Conservation (phyloP, 2,888 invertebrate species). For the Monochamus alternatus region DNA sequence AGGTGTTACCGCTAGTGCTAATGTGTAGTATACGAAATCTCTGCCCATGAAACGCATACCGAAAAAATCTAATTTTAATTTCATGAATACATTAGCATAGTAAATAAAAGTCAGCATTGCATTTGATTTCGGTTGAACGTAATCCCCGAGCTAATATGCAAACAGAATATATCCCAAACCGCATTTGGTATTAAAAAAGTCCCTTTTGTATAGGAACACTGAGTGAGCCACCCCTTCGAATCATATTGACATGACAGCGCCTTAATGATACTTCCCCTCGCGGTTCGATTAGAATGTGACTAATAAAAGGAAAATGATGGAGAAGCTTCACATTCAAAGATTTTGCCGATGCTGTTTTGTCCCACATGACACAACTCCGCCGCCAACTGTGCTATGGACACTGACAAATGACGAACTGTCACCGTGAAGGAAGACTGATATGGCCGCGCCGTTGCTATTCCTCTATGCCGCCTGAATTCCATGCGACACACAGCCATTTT, state of each 20-base stretch:
- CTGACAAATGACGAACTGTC: constrained; percentile 74
- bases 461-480: constrained; percentile 68
- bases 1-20: constrained; percentile 25
- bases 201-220: constrained; percentile 69
- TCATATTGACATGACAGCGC: constrained; percentile 72
- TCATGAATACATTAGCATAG: constrained; percentile 70
- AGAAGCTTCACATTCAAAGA: constrained; percentile 65
- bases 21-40: constrained; percentile 16
- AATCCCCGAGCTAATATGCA: constrained; percentile 68
- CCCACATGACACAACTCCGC: constrained; percentile 71
- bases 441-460: constrained; percentile 70
- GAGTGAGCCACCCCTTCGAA: constrained; percentile 70
- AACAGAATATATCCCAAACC: constrained; percentile 69
- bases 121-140: constrained; percentile 68
- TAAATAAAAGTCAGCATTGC: constrained; percentile 66
- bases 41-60: constrained; percentile 43
- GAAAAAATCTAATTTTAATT: constrained; percentile 67
- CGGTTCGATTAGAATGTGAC: constrained; percentile 65
- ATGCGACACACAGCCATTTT: constrained; percentile 68
- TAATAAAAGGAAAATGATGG: constrained; percentile 17
- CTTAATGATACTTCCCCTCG: constrained; percentile 71
- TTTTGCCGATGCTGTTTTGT: constrained; percentile 70
- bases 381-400: constrained; percentile 72
- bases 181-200: constrained; percentile 69
- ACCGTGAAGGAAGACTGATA: constrained; percentile 74